Conservation (phyloP, 2,797 vertebrate genomes). For the Myotis planiceps region DNA sequence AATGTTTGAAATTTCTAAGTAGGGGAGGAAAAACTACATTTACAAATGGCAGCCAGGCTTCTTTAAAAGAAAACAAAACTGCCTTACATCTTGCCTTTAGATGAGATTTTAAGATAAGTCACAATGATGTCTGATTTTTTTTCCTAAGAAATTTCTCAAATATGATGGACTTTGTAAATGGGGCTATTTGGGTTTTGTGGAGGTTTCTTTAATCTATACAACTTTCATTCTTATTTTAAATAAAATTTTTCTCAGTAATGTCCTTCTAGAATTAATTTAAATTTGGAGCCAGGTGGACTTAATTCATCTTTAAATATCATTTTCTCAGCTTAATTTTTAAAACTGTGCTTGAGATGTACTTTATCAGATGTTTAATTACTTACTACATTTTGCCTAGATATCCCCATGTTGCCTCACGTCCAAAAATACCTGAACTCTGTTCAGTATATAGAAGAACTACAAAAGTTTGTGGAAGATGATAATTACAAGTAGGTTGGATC, state of each 20-base stretch:
- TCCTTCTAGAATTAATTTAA: slow-evolving; percentile 30
- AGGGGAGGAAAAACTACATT: neutral
- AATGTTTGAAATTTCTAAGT: neutral
- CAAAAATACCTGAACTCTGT: slow-evolving; percentile 99
- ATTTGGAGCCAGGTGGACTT: neutral
- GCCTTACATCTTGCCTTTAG: neutral
- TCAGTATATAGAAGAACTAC: slow-evolving; percentile 98
- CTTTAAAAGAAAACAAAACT: neutral
- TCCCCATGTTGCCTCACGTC: slow-evolving; percentile 95
- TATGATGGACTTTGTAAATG: neutral
- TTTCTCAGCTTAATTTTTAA: slow-evolving; percentile 48
- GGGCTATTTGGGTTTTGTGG: neutral
- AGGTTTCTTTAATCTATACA: neutral
- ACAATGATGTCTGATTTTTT: neutral
- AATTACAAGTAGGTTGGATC: slow-evolving; percentile 96
- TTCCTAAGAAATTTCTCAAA: slow-evolving; percentile 1
- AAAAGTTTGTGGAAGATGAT: slow-evolving; percentile 99
- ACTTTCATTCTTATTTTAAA: neutral
- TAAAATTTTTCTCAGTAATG: neutral
- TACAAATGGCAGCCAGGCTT: neutral
- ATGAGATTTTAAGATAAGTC: neutral
- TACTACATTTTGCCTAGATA: slow-evolving; percentile 89
- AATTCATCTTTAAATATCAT: slow-evolving; percentile 36
- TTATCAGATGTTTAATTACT: slow-evolving; percentile 58
- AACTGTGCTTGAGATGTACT: neutral